Percentiles rank a stretch among this genome's conserved stretches.
Conservation (phyloP, 2,797 vertebrate species). For the Gymnodraco acuticeps region DNA sequence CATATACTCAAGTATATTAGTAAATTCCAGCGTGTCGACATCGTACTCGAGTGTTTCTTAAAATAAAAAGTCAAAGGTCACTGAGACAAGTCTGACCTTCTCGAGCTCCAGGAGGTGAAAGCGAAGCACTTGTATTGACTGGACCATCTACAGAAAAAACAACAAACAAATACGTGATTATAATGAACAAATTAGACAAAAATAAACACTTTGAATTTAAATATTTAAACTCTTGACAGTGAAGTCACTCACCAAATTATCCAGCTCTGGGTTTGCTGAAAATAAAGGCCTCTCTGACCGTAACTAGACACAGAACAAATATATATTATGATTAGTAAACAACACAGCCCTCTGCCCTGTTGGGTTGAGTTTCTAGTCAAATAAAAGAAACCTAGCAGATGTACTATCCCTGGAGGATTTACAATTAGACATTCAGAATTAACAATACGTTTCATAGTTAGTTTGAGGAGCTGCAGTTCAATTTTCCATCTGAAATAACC, state of each 20-base stretch:
- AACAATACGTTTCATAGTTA: too few relatives aligned
- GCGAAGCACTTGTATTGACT: slow-evolving; percentile 78
- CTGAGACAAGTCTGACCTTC: slow-evolving; percentile 63
- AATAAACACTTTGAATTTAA: neutral
- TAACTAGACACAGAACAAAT: slow-evolving; percentile 79
- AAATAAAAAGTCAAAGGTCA: neutral
- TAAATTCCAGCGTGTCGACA: neutral
- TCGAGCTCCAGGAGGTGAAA: slow-evolving; percentile 83
- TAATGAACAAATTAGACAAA: neutral
- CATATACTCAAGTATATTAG: neutral
- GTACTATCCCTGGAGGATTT: neutral
- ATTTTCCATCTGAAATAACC: neutral
- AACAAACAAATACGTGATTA: neutral
- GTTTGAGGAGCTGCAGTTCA: neutral
- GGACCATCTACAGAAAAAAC: slow-evolving; percentile 74
- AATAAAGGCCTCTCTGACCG: slow-evolving; percentile 92
- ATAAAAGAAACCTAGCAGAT: neutral
- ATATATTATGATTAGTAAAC: neutral
- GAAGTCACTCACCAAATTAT: slow-evolving; percentile 67
- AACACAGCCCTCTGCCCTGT: neutral
- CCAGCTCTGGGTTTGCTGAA: slow-evolving; percentile 92
- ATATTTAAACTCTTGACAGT: neutral
- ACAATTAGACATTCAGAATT: neutral
- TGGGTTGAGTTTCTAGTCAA: neutral
- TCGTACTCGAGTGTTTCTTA: too few relatives aligned